phyloP scores from a whole-genome alignment of 2,113 vertebrate species.

The Sphyrna mokarran region DNA sequence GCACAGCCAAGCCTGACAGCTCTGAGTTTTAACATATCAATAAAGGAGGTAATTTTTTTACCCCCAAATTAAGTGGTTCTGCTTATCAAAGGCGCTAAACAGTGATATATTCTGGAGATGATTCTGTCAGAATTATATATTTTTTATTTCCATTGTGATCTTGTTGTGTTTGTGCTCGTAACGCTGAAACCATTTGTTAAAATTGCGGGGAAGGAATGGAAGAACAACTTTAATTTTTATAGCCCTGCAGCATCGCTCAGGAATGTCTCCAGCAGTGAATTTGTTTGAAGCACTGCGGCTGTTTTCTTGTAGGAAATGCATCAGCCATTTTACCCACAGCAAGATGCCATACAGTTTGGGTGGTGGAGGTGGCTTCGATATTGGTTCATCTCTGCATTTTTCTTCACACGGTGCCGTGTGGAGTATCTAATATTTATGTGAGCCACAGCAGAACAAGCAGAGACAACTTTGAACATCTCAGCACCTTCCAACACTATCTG shows the following conservation, averaged over 20 bases:
- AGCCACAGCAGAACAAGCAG: background rate
- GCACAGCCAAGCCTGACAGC: constrained; percentile 56
- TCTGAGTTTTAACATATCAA: constrained; percentile 47
- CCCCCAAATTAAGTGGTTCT: constrained; percentile 30
- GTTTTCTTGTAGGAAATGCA: background rate
- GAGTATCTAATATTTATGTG: background rate
- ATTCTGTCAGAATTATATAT: constrained; percentile 9
- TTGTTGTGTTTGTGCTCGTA: constrained; percentile 5
- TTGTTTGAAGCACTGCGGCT: background rate
- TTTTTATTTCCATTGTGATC: constrained; percentile 20
- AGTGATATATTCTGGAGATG: constrained; percentile 16
- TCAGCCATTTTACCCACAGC: background rate
- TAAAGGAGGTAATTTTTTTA: constrained; percentile 34
- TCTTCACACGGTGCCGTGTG: background rate
- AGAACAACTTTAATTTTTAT: background rate
- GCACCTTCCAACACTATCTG: background rate
- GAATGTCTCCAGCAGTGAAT: background rate
- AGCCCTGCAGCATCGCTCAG: background rate
- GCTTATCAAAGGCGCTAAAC: constrained; percentile 28
- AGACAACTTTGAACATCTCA: background rate
- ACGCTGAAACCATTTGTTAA: constrained; percentile 9
- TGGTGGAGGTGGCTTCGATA: background rate
- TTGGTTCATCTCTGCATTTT: background rate
- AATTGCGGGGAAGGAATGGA: background rate
- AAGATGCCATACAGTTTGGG: background rate